Base-by-base conservation (phyloP, 2,797 vertebrate genomes). In the Remorina albescens region DNA sequence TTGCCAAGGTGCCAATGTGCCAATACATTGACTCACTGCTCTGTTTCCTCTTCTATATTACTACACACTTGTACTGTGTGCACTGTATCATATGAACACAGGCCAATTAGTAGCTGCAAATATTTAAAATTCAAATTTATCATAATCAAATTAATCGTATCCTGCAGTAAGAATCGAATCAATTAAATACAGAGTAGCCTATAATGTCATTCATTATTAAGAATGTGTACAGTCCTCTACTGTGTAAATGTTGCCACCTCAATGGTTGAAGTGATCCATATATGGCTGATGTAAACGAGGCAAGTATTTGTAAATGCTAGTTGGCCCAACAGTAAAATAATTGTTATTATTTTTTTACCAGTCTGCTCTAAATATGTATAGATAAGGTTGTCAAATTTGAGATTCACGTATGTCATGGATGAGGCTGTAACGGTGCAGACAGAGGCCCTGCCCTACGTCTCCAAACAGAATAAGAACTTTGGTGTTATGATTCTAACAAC, bases 71-170 rank as follows among this genome's bases (percentile, higher is more conserved):
- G 6, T 60, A 74, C 67, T 55, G 8, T 81, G 41, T 82, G 64
- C 55, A 68, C 64, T 82, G 50, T 41, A 18, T 71, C 25, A 37
- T 57, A 28, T 50, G 1, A 60, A 60, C 65, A 79, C 73, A 61
- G 75, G 72, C 78, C 68, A 74, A 60, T 63, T 64, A 71, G 62
- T 84, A 61, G 15, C 74, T 73, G 51, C 57, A 80, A 55, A 80
- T 71, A n/a, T 41, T 42, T 75, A 4, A 5, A 62, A 50, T 67
- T 59, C 10, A 19, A 23, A 51, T 32, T 54, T n/a, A n/a, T n/a
- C n/a, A n/a, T n/a, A n/a, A n/a, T 49, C 7, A 28, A 0, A 30
- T 56, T 21, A 19, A 37, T 41, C 34, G 21, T 67, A 60, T 50
- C 37, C 44, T 50, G 15, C 56, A 42, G 23, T 54, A n/a, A 55